phyloP scores from a whole-genome alignment of 2,888 invertebrate species.

The Calephelis perditalis region DNA sequence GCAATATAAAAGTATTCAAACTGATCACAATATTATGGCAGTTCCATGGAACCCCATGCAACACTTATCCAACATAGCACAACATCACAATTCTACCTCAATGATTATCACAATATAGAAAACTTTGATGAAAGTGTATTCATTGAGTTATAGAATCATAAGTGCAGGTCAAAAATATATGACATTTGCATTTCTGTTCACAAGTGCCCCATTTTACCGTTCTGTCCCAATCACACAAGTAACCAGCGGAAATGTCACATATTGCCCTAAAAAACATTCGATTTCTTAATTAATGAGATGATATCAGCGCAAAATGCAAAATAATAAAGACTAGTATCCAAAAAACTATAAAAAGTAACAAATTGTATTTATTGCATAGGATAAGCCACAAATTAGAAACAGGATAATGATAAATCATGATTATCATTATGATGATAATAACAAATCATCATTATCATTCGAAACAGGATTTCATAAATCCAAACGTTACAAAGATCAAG shows the following conservation, averaged over 20 bases:
- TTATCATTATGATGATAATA: slow-evolving; percentile 37
- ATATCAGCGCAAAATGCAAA: slow-evolving; percentile 71
- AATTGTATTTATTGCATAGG: slow-evolving; percentile 61
- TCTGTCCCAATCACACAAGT: slow-evolving; percentile 41
- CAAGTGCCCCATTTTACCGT: slow-evolving; percentile 44
- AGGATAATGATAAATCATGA: slow-evolving; percentile 41
- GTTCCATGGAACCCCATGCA: slow-evolving; percentile 72
- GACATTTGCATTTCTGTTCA: slow-evolving; percentile 58
- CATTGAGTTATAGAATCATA: slow-evolving; percentile 11
- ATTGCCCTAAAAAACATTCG: slow-evolving; percentile 55
- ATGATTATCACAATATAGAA: slow-evolving; percentile 14
- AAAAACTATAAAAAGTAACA: slow-evolving; percentile 65
- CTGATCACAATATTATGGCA: slow-evolving; percentile 76
- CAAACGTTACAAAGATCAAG: slow-evolving; percentile 53
- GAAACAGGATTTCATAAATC: slow-evolving; percentile 73
- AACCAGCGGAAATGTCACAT: slow-evolving; percentile 64
- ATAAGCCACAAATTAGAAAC: slow-evolving; percentile 69
- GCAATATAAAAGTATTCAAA: slow-evolving; percentile 78
- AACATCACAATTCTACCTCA: slow-evolving; percentile 11
- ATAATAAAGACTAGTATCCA: slow-evolving; percentile 76
- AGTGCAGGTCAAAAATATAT: slow-evolving; percentile 50
- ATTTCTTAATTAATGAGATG: slow-evolving; percentile 73
- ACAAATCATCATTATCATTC: slow-evolving; percentile 32
- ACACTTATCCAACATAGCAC: slow-evolving; percentile 61
- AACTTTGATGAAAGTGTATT: slow-evolving; percentile 11